Conservation (phyloP, 2,888 invertebrate genomes). For the Clepsis dumicolana region DNA sequence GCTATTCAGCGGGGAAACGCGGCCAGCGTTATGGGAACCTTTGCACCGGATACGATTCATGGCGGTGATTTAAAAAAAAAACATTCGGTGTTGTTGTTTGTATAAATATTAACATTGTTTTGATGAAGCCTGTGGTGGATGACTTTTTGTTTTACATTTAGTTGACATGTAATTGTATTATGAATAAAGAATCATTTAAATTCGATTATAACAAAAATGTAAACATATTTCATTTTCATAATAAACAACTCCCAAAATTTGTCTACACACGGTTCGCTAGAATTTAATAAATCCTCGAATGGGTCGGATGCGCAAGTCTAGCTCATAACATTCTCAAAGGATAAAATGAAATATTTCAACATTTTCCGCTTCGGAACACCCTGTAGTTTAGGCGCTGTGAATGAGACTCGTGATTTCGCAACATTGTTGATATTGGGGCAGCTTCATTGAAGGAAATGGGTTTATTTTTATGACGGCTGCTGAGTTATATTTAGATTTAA, state of each 20-base stretch:
- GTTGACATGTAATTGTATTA: no score
- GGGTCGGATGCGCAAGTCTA: constrained; percentile 59
- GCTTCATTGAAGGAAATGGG: neutral
- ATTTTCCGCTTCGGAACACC: constrained; percentile 20
- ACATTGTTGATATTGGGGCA: constrained; percentile 15
- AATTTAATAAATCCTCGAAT: constrained; percentile 74
- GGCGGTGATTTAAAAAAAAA: no score
- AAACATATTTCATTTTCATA: neutral
- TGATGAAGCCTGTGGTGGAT: no score
- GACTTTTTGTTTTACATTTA: no score
- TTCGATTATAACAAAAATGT: no score
- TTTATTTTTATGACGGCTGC: neutral
- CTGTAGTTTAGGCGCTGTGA: constrained; percentile 2
- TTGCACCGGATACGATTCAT: no score
- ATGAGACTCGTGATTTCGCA: constrained; percentile 19
- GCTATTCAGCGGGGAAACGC: no score
- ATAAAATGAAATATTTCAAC: constrained; percentile 63
- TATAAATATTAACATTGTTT: no score
- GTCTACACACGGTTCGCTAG: constrained; percentile 48
- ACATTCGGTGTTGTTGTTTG: no score
- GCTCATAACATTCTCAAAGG: constrained; percentile 67
- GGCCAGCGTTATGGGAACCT: no score
- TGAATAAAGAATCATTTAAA: no score
- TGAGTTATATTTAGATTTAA: neutral
- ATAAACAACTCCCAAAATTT: neutral